Percentiles rank a stretch among this genome's conserved stretches.
Evolutionary conservation across 2,797 vertebrate genomes (phyloP).

Genomic region (Smutsia temminckii): DNA sequence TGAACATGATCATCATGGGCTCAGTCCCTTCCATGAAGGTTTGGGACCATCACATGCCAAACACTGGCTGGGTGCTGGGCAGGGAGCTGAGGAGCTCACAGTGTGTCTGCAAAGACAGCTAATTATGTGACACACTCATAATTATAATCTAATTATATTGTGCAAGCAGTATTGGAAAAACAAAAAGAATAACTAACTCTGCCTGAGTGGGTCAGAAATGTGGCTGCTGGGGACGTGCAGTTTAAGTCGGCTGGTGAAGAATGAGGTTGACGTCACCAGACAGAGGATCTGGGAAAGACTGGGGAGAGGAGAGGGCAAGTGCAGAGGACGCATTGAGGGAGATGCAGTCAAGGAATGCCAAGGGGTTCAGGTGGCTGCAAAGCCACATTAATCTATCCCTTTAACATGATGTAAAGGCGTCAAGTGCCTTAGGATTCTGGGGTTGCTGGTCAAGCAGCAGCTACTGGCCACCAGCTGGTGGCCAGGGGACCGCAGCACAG

Average conservation of each 20-base stretch:
- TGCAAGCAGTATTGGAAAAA: background rate
- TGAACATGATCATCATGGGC: rapidly evolving
- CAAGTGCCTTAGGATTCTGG: background rate
- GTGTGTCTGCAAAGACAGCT: background rate
- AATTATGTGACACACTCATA: background rate
- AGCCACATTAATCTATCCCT: rapidly evolving
- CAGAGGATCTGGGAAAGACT: rapidly evolving
- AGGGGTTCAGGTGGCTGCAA: background rate
- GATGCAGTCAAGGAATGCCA: too few relatives aligned
- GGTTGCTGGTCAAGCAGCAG: background rate
- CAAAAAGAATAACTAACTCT: background rate
- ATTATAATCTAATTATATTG: conserved; percentile 43
- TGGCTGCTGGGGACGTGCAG: rapidly evolving
- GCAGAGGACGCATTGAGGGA: rapidly evolving
- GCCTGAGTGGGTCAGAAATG: background rate
- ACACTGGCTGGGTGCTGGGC: background rate
- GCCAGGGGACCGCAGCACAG: rapidly evolving
- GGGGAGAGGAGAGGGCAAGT: rapidly evolving
- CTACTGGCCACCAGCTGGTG: background rate
- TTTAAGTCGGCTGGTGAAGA: background rate
- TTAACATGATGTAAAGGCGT: rapidly evolving
- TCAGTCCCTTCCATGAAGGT: background rate
- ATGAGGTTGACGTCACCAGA: background rate
- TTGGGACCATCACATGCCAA: rapidly evolving
- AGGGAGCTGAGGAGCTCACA: background rate